These are phyloP conservation scores for Drosophila funebris DNA, from an alignment of 1,140 invertebrate species.

Conservation along the genomic window DNA sequence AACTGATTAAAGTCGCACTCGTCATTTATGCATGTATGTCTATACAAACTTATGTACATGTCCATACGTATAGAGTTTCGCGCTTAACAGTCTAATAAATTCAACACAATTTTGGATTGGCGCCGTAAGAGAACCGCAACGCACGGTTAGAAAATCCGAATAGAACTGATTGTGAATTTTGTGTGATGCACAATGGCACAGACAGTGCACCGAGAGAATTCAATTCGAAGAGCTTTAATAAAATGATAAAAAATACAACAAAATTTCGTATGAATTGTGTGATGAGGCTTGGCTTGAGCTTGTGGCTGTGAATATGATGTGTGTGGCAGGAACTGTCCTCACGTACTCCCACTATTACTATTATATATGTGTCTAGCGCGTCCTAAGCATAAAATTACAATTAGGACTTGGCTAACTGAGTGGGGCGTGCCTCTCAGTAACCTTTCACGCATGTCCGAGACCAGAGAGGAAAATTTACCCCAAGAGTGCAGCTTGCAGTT, in stretches of 20 bases:
- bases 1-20: neutral
- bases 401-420: too few relatives aligned
- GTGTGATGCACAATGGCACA: constrained; percentile 20
- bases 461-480: neutral
- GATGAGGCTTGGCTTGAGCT: constrained; percentile 11
- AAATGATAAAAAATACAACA: constrained; percentile 46
- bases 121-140: constrained; percentile 6
- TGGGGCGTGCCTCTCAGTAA: constrained; percentile 8
- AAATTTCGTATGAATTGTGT: constrained; percentile 44
- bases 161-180: constrained; percentile 52
- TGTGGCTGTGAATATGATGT: constrained; percentile 3
- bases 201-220: constrained; percentile 42
- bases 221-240: constrained; percentile 64
- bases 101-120: neutral
- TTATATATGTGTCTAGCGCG: neutral
- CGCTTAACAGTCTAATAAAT: neutral
- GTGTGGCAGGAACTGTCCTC: constrained; percentile 12
- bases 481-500: constrained; percentile 29
- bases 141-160: constrained; percentile 55
- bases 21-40: neutral
- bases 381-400: neutral
- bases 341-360: neutral
- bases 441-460: constrained; percentile 36
- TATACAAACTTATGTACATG: neutral
- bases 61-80: neutral